Evolutionary conservation across 2,113 vertebrate genomes (phyloP), one percentile per base, ranked within the genome.

Genomic region (Dicentrarchus labrax): DNA sequence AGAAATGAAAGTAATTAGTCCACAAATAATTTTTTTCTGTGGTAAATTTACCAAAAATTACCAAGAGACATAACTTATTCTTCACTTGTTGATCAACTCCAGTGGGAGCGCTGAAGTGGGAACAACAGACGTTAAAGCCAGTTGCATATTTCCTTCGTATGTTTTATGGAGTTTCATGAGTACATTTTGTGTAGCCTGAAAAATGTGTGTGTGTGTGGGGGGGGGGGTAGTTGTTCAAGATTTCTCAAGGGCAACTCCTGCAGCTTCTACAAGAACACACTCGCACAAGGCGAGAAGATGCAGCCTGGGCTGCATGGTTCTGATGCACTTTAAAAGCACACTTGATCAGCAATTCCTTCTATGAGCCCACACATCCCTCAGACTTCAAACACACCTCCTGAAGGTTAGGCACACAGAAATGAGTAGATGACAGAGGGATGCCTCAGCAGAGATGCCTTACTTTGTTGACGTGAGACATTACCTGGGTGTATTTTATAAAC

Each of bases 331-430:
- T 90, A 78, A 91, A 88, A 88, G 61, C 67, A 70, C 83, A 78
- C 83, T 85, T 91, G 82, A 91, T 92, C 92, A 92, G 82, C 51
- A 43, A 90, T 87, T 87, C 88, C 78, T 62, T 86, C 84, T 85
- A 69, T 81, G 80, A 87, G 70, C 79, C 57, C 78, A 76, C 85
- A 76, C 85, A 78, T 85, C 76, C 70, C 65, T 73, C 60, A 62
- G 79, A 86, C 91, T 88, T 92, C 89, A 92, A 87, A 86, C 70
- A 38, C 78, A 12, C 54, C 66, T 86, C n/a, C 53, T 85, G 86
- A 85, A 83, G 83, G 70, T 88, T 73, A 47, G 1, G 69, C 78
- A 62, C 80, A 65, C 64, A 82, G 48, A 82, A 22, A 56, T 16
- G 65, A 78, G 75, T 16, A 7, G n/a, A 73, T 68, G 69, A 82